Conservation (phyloP, 2,888 invertebrate genomes). For the Eupithecia exiguata region DNA sequence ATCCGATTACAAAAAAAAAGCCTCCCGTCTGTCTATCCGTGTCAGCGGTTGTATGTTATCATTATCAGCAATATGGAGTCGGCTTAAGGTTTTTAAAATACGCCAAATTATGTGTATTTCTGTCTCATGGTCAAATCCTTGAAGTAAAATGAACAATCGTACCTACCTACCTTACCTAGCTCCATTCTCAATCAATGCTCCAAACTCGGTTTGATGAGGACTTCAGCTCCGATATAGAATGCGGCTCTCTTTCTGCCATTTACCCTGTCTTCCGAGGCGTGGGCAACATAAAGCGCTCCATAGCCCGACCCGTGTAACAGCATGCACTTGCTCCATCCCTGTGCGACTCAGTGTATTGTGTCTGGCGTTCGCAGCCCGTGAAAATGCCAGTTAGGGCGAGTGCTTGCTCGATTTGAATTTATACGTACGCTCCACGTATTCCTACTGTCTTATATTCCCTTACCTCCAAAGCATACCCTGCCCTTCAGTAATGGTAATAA, state of each 20-base stretch:
- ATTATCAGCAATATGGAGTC: too few species aligned
- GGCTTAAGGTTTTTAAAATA: too few species aligned
- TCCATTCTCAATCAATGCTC: background rate
- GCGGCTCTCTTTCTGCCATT: background rate
- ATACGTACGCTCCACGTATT: conserved; percentile 30
- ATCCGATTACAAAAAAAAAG: too few species aligned
- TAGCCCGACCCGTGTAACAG: background rate
- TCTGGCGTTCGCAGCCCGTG: conserved; percentile 33
- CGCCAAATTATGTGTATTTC: background rate
- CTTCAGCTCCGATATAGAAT: background rate
- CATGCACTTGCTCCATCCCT: conserved; percentile 13
- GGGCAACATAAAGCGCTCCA: background rate
- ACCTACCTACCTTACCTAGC: background rate
- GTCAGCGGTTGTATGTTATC: too few species aligned
- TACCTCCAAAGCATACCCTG: conserved; percentile 1
- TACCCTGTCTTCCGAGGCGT: background rate
- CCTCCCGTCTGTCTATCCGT: too few species aligned
- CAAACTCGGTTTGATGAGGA: background rate
- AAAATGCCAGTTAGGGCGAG: conserved; percentile 41
- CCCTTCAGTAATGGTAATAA: background rate
- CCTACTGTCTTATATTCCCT: conserved; percentile 23
- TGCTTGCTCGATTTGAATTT: conserved; percentile 41
- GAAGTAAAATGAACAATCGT: background rate
- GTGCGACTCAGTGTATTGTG: conserved; percentile 30
- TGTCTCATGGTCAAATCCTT: background rate